Evolutionary conservation across 2,888 invertebrate species (phyloP), one percentile per base, ranked within the genome.

Genomic region (Aleiodes leptofemur): DNA sequence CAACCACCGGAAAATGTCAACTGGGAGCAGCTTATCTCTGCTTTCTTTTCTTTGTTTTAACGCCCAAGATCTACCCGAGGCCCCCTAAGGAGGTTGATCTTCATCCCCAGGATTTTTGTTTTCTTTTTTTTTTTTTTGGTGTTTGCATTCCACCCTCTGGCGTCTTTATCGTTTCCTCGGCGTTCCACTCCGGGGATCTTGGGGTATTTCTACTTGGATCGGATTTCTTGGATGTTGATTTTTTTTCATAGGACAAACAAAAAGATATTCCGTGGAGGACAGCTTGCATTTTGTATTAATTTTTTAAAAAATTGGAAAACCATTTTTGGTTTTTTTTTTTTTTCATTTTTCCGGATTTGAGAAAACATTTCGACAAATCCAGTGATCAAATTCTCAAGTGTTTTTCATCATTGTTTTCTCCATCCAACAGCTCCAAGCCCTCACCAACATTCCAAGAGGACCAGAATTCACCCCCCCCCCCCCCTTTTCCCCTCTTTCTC

Each of bases 1-100:
- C 87, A 88, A 88, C 87, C 88, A 86, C 86, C 85, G 87, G 87
- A 88, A 89, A 88, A 88, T 87, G 87, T 89, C 88, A 87, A 87
- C 84, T 76, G 84, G 85, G 80, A 83, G 82, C 83, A 81, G 79
- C 85, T 87, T 86, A 86, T 86, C 87, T 85, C 81, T 78, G 68
- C 76, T 84, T 81, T 82, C 83, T 82, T 23, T 82, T 84, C 83
- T 86, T 86, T 85, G 83, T 85, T 85, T 85, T 83, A 84, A 77
- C 79, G 73, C 80, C 69, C 53, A 16, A 29, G 68, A 50, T 13
- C 16, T 34, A 50, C 72, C 48, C 69, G 38, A 72, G 74, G 69
- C 64, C 73, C 70, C 68, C 69, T 74, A 43, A 16, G 50, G 72
- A 59, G 57, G 29, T 38, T 77, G 69, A 77, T 34, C 48, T 73